Evolutionary conservation across 2,113 vertebrate species (phyloP).

Genomic region (Catharus minimus): DNA sequence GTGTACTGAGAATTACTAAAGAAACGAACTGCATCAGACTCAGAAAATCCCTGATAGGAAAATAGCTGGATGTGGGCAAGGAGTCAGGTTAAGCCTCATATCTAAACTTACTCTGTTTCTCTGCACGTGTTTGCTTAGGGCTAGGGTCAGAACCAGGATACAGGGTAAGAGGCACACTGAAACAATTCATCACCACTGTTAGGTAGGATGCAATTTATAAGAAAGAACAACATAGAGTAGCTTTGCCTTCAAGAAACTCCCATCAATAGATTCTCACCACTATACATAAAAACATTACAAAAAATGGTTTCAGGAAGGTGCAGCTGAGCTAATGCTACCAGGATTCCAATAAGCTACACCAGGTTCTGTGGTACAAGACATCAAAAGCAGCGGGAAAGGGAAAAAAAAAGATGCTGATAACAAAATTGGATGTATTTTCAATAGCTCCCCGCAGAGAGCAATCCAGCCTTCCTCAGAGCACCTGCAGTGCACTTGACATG

Average conservation of each 20-base stretch:
- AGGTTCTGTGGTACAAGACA: background rate
- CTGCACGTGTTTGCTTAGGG: background rate
- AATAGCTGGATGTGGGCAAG: background rate
- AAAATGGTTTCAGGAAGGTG: background rate
- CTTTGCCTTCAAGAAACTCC: background rate
- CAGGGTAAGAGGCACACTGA: background rate
- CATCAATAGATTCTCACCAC: background rate
- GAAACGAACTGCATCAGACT: background rate
- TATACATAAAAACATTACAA: background rate
- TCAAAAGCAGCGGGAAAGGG: rapidly evolving
- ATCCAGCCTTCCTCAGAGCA: background rate
- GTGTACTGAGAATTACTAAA: background rate
- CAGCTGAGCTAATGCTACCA: background rate
- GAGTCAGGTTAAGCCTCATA: background rate
- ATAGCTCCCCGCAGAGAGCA: background rate
- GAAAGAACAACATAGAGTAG: background rate
- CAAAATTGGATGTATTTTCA: background rate
- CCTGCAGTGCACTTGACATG: background rate
- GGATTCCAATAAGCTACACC: background rate
- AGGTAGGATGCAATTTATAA: background rate
- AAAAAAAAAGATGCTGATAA: background rate
- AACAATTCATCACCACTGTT: background rate
- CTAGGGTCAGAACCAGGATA: background rate
- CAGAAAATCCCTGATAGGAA: background rate
- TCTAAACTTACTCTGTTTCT: background rate